Base-by-base conservation (phyloP, 2,113 vertebrate species). In the Pipa parva region DNA sequence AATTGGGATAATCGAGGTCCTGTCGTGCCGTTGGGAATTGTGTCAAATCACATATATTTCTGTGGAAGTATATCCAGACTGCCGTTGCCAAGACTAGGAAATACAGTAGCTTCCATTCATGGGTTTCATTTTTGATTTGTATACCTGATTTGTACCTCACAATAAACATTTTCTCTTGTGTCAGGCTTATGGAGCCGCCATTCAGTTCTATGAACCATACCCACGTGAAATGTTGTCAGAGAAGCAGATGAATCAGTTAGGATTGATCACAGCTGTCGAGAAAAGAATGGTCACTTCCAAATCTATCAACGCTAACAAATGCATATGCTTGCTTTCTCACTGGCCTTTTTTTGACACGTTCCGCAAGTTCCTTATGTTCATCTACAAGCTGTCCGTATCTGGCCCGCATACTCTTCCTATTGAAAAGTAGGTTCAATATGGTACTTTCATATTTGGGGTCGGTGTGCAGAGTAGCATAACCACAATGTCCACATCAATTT, bases 301-400 rank as follows among this genome's bases (percentile, higher is more conserved):
- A 63, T 88, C 87, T 0, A 92, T 98, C 59, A 95, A 95, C 82
- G 88, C 93, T 71, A 98, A 97, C 77, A 99, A 97, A 75, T 98
- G 97, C 79, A 97, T 99, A 84, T 99, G 97, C 79, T 85, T 99
- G 75, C 92, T 98, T 5, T 99, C 97, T 62, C 94, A 88, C n/a
- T 99, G 97, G 97, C 97, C 97, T 68, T 99, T 99, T 85, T 99
- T 94, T 71, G 92, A 95, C 55, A 90, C 94, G 69, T 99, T 98
- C 83, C 78, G 88, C 80, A 97, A 97, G 79, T 98, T 97, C 84
- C 92, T 99, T 57, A 91, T 92, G 88, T 99, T 98, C 84, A 89
- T 98, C 71, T 95, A 99, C 87, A 97, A 95, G 77, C 90, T 99
- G 9, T 97, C 96, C 6, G 90, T 97, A 72, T 96, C 96, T 37